Evolutionary conservation across 2,797 vertebrate species (phyloP), one percentile per base, ranked within the genome.

Genomic region (Poeciliopsis presidionis): DNA sequence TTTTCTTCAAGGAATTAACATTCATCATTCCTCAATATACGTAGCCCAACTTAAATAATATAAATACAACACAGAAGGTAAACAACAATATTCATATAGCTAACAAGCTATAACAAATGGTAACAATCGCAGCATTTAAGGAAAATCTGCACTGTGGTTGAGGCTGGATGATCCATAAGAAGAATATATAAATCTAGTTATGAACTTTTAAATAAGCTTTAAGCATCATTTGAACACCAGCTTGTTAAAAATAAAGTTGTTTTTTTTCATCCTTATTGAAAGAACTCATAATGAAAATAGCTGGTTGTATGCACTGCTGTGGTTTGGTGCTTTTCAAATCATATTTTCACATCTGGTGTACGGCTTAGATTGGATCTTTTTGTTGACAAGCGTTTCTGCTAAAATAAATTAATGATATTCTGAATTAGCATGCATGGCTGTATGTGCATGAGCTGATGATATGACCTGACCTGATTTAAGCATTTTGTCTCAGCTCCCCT

Each of bases 381-480:
- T 81, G 79, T 87, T 90, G 84, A 88, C 82, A 80, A 45, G 43
- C 84, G 82, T 84, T 86, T 82, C 84, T 82, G 84, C 80, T 76
- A 69, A 74, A 81, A 88, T 41, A 73, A 57, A 25, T 41, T 22
- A 85, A 81, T 76, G 65, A 86, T 88, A 84, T 72, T 82, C 79
- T 28, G 82, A 84, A 91, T 91, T 88, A 90, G 86, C 83, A 88
- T 89, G 84, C 49, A 30, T 76, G 77, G 78, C 86, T 77, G 87
- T 78, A 49, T 86, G 82, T 75, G 67, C 61, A 63, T 47, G 82
- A 91, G 90, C 83, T 80, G 85, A 85, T 89, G 88, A 91, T 92
- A 91, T 89, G 90, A 90, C 88, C 86, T 93, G 92, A 93, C 92
- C 91, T 90, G 90, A 92, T 92, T 93, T 89, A 80, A 89, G 81